phyloP scores from a whole-genome alignment of 37 sponge, comb jelly and placozoan genomes.

The Spongilla lacustris region DNA sequence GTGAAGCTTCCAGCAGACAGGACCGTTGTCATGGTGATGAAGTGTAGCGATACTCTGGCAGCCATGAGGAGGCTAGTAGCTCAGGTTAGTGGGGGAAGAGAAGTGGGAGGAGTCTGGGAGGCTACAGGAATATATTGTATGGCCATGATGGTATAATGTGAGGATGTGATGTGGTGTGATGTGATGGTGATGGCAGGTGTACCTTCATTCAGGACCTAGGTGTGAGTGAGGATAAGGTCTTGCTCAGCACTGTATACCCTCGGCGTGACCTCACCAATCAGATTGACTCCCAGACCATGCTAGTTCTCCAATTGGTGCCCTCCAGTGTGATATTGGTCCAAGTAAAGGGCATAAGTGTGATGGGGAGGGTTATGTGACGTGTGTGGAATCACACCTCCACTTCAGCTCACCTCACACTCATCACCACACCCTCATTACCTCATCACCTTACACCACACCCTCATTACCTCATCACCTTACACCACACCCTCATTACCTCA shows the following conservation, averaged over 20 bases:
- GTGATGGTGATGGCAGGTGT: background rate
- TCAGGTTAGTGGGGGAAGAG: constrained; percentile 9
- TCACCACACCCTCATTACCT: background rate
- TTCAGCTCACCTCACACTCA: background rate
- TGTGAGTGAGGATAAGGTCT: background rate
- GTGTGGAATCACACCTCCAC: background rate
- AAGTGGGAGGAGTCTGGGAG: background rate
- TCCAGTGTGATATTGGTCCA: constrained; percentile 56
- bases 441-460: background rate
- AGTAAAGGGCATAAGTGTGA: constrained; percentile 26
- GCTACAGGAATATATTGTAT: background rate
- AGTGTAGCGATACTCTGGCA: constrained; percentile 12
- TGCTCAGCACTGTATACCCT: constrained; percentile 43
- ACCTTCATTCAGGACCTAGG: constrained; percentile 19
- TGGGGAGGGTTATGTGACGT: background rate
- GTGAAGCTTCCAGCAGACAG: constrained; percentile 35
- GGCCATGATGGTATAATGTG: background rate
- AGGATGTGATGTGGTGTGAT: background rate
- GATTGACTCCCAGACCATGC: constrained; percentile 36
- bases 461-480: too few relatives aligned
- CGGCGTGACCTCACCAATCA: constrained; percentile 39
- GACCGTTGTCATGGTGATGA: constrained; percentile 30
- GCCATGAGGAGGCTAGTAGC: constrained; percentile 26
- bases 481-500: background rate
- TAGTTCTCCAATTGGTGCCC: constrained; percentile 51